Evolutionary conservation across 1,140 invertebrate genomes (phyloP).

Genomic region (Melitaea cinxia): DNA sequence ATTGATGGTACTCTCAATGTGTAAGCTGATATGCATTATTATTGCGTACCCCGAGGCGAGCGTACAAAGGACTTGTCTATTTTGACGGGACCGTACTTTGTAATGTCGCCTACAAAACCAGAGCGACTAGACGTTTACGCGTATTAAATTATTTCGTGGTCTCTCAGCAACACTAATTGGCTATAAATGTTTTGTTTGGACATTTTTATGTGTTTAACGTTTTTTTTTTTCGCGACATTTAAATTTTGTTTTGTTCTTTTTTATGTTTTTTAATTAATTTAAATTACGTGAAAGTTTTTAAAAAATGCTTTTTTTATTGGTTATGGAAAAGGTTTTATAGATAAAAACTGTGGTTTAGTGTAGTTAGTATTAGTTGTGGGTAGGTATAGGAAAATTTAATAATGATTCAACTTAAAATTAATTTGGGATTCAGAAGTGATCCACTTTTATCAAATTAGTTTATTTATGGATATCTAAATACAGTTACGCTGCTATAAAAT

Average conservation of each 20-base stretch:
- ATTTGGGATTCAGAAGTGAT: too few species aligned
- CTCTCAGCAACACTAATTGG: slow-evolving; percentile 14
- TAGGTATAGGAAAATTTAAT: too few species aligned
- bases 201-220: not conserved
- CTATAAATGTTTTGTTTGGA: not conserved
- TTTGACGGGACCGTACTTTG: slow-evolving; percentile 33
- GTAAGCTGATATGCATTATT: slow-evolving; percentile 40
- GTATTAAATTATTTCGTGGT: slow-evolving; percentile 28
- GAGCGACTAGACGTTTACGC: slow-evolving; percentile 31
- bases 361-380: too few species aligned
- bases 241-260: not conserved
- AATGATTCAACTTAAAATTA: too few species aligned
- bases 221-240: not conserved
- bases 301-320: not conserved
- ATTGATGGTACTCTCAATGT: slow-evolving; percentile 36
- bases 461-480: too few species aligned
- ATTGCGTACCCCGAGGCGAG: slow-evolving; percentile 29
- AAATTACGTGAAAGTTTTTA: not conserved
- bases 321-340: not conserved
- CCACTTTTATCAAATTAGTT: too few species aligned
- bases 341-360: not conserved
- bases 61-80: slow-evolving; percentile 37
- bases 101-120: slow-evolving; percentile 30
- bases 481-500: too few species aligned
- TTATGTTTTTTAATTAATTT: slow-evolving; percentile 7